Evolutionary conservation across 1,140 invertebrate genomes (phyloP), one percentile per base, ranked within the genome.

Genomic region (Grapholita molesta): DNA sequence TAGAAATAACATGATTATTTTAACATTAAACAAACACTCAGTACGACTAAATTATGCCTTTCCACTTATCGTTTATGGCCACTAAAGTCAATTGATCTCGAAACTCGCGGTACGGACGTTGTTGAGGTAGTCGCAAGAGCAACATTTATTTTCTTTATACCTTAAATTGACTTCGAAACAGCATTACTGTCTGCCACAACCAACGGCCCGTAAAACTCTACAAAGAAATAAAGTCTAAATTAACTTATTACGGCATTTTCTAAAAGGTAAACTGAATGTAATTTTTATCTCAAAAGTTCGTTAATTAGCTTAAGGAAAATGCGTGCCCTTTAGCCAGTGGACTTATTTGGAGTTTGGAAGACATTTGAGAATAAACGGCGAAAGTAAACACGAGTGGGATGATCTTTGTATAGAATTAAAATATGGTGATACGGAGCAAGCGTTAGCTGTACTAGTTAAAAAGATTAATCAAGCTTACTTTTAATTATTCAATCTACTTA

Each of bases 121-220:
- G 48, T 64, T 48, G 61, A 69, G 68, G 25, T 61, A 61, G 3
- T 28, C 64, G 65, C 67, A 64, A 48, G 42, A 57, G 28, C 55
- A 61, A 65, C 73, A 48, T 69, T 67, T 66, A 70, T 73, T 73
- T 73, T 64, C 74, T 71, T 76, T 70, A 69, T 71, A 76, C 70
- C 67, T 76, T 73, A 70, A 73, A 67, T 52, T 70, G 68, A 67
- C 66, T 61, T 28, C 55, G 24, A 25, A 61, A 32, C 55, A 61
- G 55, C 55, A 61, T 61, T 61, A 61, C 24, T 61, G 55, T 73
- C 69, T 68, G 52, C 67, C 55, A 67, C 69, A 67, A 67, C 38
- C 66, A 66, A 30, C 24, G 66, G 57, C 32, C 67, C 57, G 70
- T 67, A 38, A 24, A 61, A 32, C 24, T 32, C 33, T 33, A 33